Evolutionary conservation across 2,113 vertebrate genomes (phyloP).

Genomic region (Chaetodon auriga): DNA sequence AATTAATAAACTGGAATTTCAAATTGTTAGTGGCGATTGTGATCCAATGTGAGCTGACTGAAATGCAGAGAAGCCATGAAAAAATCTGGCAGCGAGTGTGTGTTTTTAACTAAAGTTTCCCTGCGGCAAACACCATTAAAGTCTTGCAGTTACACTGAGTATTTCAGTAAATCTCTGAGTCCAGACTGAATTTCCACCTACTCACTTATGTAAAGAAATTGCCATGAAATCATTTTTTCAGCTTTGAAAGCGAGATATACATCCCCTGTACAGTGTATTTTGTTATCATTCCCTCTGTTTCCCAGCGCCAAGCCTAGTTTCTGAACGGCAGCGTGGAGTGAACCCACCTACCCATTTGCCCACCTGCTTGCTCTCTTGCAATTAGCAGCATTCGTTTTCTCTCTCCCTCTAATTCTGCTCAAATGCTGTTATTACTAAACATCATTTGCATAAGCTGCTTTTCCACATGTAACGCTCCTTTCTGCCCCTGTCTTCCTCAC

Average conservation of each 20-base stretch:
- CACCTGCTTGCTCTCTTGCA: slow-evolving; percentile 56
- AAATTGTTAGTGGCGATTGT: background rate
- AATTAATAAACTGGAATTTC: background rate
- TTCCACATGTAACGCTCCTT: slow-evolving; percentile 66
- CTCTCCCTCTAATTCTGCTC: slow-evolving; percentile 58
- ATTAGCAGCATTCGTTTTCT: slow-evolving; percentile 67
- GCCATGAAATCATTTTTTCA: slow-evolving; percentile 6
- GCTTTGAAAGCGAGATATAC: slow-evolving; percentile 22
- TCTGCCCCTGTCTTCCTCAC: slow-evolving; percentile 47
- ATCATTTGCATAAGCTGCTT: slow-evolving; percentile 79
- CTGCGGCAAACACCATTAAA: slow-evolving; percentile 21
- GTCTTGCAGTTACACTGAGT: slow-evolving; percentile 9
- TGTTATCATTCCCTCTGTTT: slow-evolving; percentile 11
- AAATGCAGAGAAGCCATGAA: background rate
- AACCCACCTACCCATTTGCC: slow-evolving; percentile 64
- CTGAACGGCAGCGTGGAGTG: slow-evolving; percentile 56
- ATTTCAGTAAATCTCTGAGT: slow-evolving; percentile 44
- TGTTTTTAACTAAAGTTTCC: slow-evolving; percentile 20
- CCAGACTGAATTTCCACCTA: slow-evolving; percentile 41
- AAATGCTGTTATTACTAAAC: slow-evolving; percentile 75
- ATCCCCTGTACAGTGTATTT: slow-evolving; percentile 27
- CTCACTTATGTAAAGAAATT: slow-evolving; percentile 24
- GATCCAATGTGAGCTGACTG: background rate
- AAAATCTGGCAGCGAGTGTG: slow-evolving; percentile 16
- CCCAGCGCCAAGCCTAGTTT: slow-evolving; percentile 17